Conservation (phyloP, 2,113 vertebrate species). For the Ochotona curzoniae region DNA sequence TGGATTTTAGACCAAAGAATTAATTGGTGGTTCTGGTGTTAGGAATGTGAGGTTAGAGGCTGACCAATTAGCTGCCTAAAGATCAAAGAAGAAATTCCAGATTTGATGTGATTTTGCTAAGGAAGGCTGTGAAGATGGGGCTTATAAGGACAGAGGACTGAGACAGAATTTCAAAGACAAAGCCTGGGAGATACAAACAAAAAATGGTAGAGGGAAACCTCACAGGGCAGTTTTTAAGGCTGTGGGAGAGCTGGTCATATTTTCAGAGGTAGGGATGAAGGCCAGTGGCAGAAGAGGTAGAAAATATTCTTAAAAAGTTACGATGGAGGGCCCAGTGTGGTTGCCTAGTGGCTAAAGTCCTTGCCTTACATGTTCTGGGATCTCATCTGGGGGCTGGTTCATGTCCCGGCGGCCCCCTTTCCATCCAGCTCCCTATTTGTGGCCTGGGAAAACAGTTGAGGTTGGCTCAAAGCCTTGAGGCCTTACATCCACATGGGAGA, state of each 20-base stretch:
- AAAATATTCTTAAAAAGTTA: background rate
- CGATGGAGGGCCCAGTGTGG: too few species aligned
- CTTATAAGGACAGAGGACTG: background rate
- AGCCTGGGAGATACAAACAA: background rate
- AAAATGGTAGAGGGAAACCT: background rate
- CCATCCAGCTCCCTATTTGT: too few species aligned
- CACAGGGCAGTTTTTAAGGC: background rate
- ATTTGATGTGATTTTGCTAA: background rate
- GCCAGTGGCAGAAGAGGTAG: background rate
- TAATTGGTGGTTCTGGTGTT: background rate
- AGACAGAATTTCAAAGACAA: background rate
- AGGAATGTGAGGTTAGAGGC: background rate
- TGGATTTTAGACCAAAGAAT: slow-evolving; percentile 5
- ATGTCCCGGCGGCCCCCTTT: too few species aligned
- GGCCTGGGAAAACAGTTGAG: too few species aligned
- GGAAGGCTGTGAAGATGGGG: background rate
- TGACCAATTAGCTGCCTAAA: background rate
- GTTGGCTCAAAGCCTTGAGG: too few species aligned
- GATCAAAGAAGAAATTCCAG: background rate
- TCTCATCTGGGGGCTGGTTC: too few species aligned
- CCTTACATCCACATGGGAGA: too few species aligned
- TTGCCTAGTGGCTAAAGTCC: too few species aligned
- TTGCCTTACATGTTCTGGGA: too few species aligned
- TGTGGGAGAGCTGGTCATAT: background rate
- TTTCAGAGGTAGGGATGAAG: background rate